phyloP scores from a whole-genome alignment of 2,113 vertebrate species.

The Vulpes lagopus region DNA sequence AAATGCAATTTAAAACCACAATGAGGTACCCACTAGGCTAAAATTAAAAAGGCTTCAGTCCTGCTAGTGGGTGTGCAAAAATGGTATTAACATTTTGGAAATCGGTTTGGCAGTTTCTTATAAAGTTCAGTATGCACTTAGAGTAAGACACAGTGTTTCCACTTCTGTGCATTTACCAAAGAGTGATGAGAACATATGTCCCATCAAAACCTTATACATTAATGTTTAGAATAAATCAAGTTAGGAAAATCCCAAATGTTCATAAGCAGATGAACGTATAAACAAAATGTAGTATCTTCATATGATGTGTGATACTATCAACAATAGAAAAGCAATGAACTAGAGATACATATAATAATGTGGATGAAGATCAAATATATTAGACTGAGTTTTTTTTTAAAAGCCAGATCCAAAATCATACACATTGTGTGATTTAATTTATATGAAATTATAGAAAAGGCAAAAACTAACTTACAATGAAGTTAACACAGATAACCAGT shows the following conservation, averaged over 20 bases:
- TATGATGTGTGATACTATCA: not conserved
- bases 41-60: not conserved
- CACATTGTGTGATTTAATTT: not conserved
- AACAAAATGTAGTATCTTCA: not conserved
- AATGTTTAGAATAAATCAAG: not conserved
- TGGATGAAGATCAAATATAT: not conserved
- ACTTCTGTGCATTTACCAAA: not conserved
- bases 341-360: not conserved
- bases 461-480: not conserved
- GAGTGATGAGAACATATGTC: not conserved
- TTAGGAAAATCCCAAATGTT: not conserved
- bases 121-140: not conserved
- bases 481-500: not conserved
- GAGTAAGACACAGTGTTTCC: not conserved
- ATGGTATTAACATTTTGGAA: not conserved
- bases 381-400: not conserved
- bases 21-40: not conserved
- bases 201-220: not conserved
- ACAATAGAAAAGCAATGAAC: not conserved
- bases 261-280: not conserved
- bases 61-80: not conserved
- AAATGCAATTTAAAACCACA: not conserved
- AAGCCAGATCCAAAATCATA: not conserved
- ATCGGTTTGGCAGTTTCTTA: not conserved
- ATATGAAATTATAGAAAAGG: conserved; percentile 2